These are phyloP conservation scores for Delia radicum DNA, from an alignment of 1,140 invertebrate species.

Conservation along the genomic window DNA sequence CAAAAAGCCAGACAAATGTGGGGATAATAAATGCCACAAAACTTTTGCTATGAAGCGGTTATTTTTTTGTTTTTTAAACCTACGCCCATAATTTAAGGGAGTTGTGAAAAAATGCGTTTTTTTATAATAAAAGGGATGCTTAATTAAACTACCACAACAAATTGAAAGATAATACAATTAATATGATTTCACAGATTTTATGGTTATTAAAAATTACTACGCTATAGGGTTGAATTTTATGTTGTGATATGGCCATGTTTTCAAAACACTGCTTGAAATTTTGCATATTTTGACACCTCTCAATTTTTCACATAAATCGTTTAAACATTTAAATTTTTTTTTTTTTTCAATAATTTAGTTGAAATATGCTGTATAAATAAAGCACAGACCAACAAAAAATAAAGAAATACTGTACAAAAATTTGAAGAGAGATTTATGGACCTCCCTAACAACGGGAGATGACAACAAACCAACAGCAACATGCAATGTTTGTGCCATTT, in stretches of 20 bases:
- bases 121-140: not conserved
- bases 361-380: constrained; percentile 32
- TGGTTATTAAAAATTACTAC: not conserved
- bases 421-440: constrained; percentile 25
- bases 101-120: not conserved
- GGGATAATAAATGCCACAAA: too few relatives aligned
- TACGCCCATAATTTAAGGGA: not conserved
- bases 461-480: constrained; percentile 26
- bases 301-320: constrained; percentile 26
- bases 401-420: not conserved
- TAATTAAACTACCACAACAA: not conserved
- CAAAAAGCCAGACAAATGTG: not conserved
- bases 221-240: not conserved
- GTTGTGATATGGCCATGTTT: not conserved
- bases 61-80: too few relatives aligned
- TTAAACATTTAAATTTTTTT: not conserved
- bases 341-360: constrained; percentile 28
- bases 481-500: constrained; percentile 17
- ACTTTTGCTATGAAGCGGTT: too few relatives aligned
- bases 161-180: not conserved
- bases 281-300: constrained; percentile 28
- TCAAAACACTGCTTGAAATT: not conserved
- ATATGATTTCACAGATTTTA: not conserved
- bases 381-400: not conserved
- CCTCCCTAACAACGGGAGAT: constrained; percentile 31